Base-by-base conservation (phyloP, 2,113 vertebrate genomes). In the Muscicapa adusta region DNA sequence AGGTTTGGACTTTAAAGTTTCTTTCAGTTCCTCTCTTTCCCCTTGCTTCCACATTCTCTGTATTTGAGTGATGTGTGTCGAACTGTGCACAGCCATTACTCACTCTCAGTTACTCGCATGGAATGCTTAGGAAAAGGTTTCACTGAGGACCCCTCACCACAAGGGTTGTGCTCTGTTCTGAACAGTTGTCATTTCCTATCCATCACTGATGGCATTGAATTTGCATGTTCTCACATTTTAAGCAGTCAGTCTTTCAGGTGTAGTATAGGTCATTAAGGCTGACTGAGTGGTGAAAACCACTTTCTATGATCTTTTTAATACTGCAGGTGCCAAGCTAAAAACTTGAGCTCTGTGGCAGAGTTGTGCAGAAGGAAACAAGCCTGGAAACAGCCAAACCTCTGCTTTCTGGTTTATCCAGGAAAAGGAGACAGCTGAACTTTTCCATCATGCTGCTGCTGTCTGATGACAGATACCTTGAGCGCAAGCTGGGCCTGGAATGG, bases 11-110 rank as follows among this genome's bases (percentile, higher is more conserved):
- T 76, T 11, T 14, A 14, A 31, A 66, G 18, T 74, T 62, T 53
- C 36, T 58, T 66, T 81, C 16, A 31, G 11, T 75, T 57, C 29
- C 3, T 8, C 29, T 70, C 33, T 45, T 72, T 47, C n/a, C 13
- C 9, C 33, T 40, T n/a, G 22, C 42, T 78, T 75, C 11, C 12
- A 6, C 0, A 0, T 31, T 40, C 12, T 0, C 0, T 66, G 25
- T 36, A 12, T 62, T 66, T 53, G 65, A 54, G 71, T 26, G 42
- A 33, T 31, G 23, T 2, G 6, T 45, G 38, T 54, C 0, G 0
- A 72, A 66, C 22, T n/a, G n/a, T 40, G 57, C n/a, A 2, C 6
- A 45, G 20, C 51, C 33, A 10, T 28, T n/a, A 19, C 15, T 70
- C 26, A 18, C 40, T n/a, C 40, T 19, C 10, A 5, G 25, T 38